phyloP scores from a whole-genome alignment of 2,888 invertebrate genomes.

The Trichogramma evanescens region DNA sequence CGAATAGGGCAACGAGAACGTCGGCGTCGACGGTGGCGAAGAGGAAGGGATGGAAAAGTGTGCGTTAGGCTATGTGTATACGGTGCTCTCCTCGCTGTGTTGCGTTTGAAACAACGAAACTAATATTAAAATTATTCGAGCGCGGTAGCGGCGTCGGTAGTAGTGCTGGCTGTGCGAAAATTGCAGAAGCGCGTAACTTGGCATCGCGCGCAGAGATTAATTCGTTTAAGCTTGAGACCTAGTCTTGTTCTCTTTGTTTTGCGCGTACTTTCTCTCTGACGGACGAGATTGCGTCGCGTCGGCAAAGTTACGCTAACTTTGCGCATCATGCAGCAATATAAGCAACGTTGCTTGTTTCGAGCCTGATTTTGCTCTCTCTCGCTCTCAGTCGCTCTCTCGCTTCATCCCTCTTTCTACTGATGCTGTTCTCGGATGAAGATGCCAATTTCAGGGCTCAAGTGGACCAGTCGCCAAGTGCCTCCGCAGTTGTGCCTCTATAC shows the following conservation, averaged over 20 bases:
- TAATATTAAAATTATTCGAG: constrained; percentile 25
- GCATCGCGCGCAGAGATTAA: constrained; percentile 25
- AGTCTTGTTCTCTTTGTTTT: constrained; percentile 18
- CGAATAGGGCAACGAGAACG: too few species aligned
- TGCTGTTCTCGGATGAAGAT: background rate
- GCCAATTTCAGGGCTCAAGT: background rate
- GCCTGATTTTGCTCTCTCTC: too few species aligned
- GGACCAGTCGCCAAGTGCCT: background rate
- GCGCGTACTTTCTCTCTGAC: constrained; percentile 25
- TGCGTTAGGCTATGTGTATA: too few species aligned
- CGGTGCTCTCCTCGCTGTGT: constrained; percentile 13
- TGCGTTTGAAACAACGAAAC: constrained; percentile 25
- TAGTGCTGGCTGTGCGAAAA: background rate
- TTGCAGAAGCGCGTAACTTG: constrained; percentile 2
- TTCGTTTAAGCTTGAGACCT: constrained; percentile 31
- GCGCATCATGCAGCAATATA: constrained; percentile 24
- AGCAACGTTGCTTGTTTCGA: constrained; percentile 33
- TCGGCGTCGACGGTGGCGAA: too few species aligned
- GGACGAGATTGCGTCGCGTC: constrained; percentile 31
- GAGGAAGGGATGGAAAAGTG: too few species aligned
- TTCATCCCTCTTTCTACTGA: background rate
- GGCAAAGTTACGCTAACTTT: constrained; percentile 39
- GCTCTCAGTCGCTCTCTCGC: constrained; percentile 3
- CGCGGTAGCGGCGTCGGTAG: background rate
- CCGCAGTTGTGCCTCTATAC: background rate